Evolutionary conservation across 2,888 invertebrate species (phyloP).

Genomic region (Adelphocoris suturalis): DNA sequence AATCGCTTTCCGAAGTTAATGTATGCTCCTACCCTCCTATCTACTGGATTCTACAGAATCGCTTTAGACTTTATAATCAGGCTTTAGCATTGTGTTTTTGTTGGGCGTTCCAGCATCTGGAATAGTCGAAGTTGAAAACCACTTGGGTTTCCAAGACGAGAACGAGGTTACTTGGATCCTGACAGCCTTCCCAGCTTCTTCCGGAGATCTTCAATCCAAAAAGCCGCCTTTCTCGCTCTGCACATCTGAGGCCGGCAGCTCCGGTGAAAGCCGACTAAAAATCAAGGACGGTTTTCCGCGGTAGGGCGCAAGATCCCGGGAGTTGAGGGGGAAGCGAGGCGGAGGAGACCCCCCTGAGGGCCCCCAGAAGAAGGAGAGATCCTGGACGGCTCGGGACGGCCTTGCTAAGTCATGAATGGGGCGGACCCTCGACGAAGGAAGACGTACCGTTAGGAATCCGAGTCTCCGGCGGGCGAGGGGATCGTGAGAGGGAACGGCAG

Average conservation of each 20-base stretch:
- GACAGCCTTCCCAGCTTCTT: too few species aligned
- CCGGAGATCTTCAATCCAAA: too few species aligned
- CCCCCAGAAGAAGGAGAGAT: conserved; percentile 13
- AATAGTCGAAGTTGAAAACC: too few species aligned
- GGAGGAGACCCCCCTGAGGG: not conserved
- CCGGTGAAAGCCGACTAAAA: conserved; percentile 11
- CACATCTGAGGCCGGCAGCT: not conserved
- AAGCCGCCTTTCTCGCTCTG: not conserved
- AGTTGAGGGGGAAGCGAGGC: conserved; percentile 13
- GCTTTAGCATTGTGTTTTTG: too few species aligned
- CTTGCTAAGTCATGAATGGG: conserved; percentile 55
- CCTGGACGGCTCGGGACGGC: conserved; percentile 38
- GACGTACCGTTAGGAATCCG: conserved; percentile 55
- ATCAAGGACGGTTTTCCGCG: conserved; percentile 22
- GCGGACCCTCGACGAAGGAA: conserved; percentile 49
- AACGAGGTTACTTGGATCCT: too few species aligned
- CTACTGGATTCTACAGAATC: too few species aligned
- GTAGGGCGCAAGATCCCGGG: conserved; percentile 19
- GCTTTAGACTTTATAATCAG: too few species aligned
- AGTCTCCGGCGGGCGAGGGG: not conserved
- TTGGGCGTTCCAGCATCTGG: too few species aligned
- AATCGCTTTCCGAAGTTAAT: too few species aligned
- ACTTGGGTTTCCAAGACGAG: too few species aligned
- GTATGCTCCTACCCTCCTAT: too few species aligned
- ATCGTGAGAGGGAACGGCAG: conserved; percentile 45